Percentiles rank a stretch among this genome's conserved stretches.
Conservation (phyloP, 2,888 invertebrate genomes). For the Scrobipalpa atriplicella region DNA sequence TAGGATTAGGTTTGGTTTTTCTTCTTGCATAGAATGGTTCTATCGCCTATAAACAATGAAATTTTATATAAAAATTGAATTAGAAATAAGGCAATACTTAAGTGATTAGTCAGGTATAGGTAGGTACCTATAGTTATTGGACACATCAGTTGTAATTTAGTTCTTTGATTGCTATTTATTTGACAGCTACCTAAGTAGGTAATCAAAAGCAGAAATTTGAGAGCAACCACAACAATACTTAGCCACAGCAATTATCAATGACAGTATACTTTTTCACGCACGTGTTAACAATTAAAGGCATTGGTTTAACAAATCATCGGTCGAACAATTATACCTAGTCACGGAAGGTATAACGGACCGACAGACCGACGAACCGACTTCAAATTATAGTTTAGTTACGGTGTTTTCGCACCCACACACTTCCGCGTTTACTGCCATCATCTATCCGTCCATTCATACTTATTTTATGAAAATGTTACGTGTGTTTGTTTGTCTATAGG, state of each 20-base stretch:
- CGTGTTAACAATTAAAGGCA: conserved; percentile 76
- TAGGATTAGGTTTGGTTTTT: too few species aligned
- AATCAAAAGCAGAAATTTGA: too few species aligned
- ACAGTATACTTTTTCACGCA: conserved; percentile 59
- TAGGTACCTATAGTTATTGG: too few species aligned
- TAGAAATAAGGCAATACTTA: too few species aligned
- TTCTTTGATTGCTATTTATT: too few species aligned
- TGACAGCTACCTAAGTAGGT: too few species aligned
- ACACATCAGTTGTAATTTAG: too few species aligned
- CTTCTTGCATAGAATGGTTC: too few species aligned
- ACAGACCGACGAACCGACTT: conserved; percentile 49
- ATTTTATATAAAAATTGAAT: too few species aligned
- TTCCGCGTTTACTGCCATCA: conserved; percentile 76
- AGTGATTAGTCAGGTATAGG: too few species aligned
- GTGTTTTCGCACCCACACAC: conserved; percentile 81
- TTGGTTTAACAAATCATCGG: conserved; percentile 71
- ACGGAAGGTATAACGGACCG: conserved; percentile 70
- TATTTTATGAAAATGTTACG: neutral
- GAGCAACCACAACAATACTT: too few species aligned
- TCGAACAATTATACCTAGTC: conserved; percentile 71
- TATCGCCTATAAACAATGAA: too few species aligned
- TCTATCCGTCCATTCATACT: conserved; percentile 40
- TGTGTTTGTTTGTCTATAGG: neutral
- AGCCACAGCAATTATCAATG: conserved; percentile 40
- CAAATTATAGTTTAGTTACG: conserved; percentile 81